These are phyloP conservation scores for Pollicipes pollicipes DNA, from an alignment of 1,140 invertebrate species.

Conservation along the genomic window DNA sequence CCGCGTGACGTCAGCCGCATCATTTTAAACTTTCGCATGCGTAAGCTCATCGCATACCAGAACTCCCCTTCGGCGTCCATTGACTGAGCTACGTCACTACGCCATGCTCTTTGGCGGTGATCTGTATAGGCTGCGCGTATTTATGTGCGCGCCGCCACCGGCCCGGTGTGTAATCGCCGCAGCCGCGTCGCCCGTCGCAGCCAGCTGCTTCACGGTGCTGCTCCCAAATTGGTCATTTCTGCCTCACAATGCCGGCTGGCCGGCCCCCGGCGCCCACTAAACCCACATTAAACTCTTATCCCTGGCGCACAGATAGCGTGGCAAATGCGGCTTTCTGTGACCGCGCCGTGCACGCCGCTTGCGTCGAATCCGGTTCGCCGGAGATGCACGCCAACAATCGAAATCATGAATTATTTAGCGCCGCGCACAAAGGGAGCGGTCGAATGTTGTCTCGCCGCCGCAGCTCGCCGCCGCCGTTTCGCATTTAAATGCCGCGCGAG, in stretches of 20 bases:
- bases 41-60: no score
- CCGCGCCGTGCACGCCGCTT: background rate
- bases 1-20: no score
- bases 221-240: background rate
- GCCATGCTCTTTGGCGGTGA: no score
- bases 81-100: no score
- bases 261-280: background rate
- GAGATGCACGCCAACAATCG: background rate
- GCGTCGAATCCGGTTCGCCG: background rate
- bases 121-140: no score
- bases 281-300: conserved; percentile 2
- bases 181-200: no score
- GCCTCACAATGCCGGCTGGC: background rate
- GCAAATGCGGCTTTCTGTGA: background rate
- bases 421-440: background rate
- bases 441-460: background rate
- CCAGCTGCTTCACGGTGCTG: background rate
- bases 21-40: no score
- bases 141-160: no score
- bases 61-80: no score
- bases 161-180: no score
- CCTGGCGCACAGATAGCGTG: background rate
- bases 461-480: background rate
- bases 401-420: conserved; percentile 1
- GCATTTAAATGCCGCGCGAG: background rate